Conservation (phyloP, 1,140 invertebrate genomes). For the Heterodera schachtii region DNA sequence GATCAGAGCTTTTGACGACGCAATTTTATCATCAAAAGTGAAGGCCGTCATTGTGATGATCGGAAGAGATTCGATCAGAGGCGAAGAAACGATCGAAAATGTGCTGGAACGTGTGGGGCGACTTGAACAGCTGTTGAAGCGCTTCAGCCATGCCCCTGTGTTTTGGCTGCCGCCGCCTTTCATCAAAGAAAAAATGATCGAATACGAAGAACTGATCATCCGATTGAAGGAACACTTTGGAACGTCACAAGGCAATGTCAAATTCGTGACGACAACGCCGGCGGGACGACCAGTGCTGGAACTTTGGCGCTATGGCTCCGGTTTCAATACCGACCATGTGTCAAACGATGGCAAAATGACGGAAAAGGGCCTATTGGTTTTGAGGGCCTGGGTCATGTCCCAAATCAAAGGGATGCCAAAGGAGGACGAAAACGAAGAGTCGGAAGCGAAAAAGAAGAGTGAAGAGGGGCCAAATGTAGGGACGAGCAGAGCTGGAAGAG, state of each 20-base stretch:
- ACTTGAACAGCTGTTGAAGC: not conserved
- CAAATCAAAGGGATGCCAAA: not conserved
- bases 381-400: slow-evolving; percentile 8
- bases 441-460: slow-evolving; percentile 66
- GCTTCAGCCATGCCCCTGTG: not conserved
- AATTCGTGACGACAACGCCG: not conserved
- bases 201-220: not conserved
- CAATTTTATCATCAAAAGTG: not conserved
- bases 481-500: slow-evolving; percentile 62
- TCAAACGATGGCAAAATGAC: not conserved
- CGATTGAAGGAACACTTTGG: not conserved
- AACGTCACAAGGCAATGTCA: not conserved
- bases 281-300: not conserved
- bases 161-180: slow-evolving; percentile 8
- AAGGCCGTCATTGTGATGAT: not conserved
- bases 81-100: slow-evolving; percentile 6
- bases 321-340: not conserved
- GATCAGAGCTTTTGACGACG: not conserved
- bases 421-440: not conserved
- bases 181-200: not conserved
- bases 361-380: not conserved
- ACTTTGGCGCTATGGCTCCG: not conserved
- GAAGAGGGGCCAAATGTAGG: slow-evolving; percentile 71
- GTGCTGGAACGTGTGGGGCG: slow-evolving; percentile 5
- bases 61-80: not conserved